A percentile compares a stretch with the other conserved stretches of the same genome.
Evolutionary conservation across 2,888 invertebrate species (phyloP).

Genomic region (Campaea margaritaria): DNA sequence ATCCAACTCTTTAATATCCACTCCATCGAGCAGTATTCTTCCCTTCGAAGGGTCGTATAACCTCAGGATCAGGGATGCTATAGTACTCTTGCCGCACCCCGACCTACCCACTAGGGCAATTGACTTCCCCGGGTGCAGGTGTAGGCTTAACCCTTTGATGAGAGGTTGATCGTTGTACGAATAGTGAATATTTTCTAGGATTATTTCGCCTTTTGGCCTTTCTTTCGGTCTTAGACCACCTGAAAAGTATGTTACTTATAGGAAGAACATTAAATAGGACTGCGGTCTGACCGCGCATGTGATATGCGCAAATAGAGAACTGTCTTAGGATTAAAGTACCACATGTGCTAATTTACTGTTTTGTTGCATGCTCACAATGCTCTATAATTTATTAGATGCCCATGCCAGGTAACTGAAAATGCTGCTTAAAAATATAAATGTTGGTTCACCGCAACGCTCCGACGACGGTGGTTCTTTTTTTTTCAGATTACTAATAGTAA

Average conservation of each 20-base stretch:
- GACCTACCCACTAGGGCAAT: constrained; percentile 95
- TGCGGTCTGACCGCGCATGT: too few relatives aligned
- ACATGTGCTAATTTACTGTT: too few relatives aligned
- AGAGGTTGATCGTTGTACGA: constrained; percentile 87
- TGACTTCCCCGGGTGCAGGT: constrained; percentile 88
- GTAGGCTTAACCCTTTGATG: constrained; percentile 88
- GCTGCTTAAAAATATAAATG: too few relatives aligned
- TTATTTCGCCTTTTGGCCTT: constrained; percentile 88
- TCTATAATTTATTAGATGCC: too few relatives aligned
- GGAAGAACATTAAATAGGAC: too few relatives aligned
- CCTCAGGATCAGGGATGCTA: constrained; percentile 92
- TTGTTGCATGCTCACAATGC: too few relatives aligned
- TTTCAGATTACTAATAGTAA: too few relatives aligned
- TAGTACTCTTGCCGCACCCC: constrained; percentile 97
- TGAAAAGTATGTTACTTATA: constrained; percentile 52
- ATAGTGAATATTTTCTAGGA: constrained; percentile 90
- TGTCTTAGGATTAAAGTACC: too few relatives aligned
- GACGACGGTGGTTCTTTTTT: too few relatives aligned
- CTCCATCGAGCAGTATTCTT: constrained; percentile 89
- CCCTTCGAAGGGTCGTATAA: constrained; percentile 94
- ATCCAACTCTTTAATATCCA: constrained; percentile 90
- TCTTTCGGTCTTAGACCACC: constrained; percentile 86
- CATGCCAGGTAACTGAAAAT: too few relatives aligned
- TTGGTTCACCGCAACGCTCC: too few relatives aligned
- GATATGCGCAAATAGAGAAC: too few relatives aligned